A percentile compares a stretch with the other conserved stretches of the same genome.
Evolutionary conservation across 2,113 vertebrate species (phyloP).

Genomic region (Oncorhynchus mykiss): DNA sequence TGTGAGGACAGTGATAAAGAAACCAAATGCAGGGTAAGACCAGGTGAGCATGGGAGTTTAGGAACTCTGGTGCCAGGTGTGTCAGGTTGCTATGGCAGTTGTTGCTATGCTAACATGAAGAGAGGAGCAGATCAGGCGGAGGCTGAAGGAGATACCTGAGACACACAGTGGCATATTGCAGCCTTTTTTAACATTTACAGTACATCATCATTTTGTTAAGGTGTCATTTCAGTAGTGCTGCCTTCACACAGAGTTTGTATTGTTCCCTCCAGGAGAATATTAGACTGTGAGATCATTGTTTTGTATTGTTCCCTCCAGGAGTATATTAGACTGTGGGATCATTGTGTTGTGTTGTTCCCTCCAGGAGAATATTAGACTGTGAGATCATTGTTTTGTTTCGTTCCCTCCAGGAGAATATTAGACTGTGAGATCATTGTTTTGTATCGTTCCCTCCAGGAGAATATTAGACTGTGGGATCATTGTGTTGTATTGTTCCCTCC

Average conservation of each 20-base stretch:
- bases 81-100: conserved; percentile 45
- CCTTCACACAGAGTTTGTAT: background rate
- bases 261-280: no score
- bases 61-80: conserved; percentile 15
- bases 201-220: background rate
- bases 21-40: background rate
- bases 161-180: conserved; percentile 17
- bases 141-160: conserved; percentile 18
- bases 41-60: conserved; percentile 11
- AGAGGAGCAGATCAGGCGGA: conserved; percentile 19
- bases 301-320: background rate
- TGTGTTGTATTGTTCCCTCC: no score
- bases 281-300: no score
- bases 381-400: background rate
- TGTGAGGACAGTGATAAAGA: background rate
- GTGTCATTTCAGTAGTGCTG: background rate
- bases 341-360: no score
- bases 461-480: no score
- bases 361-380: no score
- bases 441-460: no score
- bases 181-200: background rate
- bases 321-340: background rate
- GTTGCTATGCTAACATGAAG: conserved; percentile 30
- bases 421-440: background rate
- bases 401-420: background rate